Evolutionary conservation across 2,113 vertebrate genomes (phyloP), one percentile per base, ranked within the genome.

Genomic region (Pteronura brasiliensis): DNA sequence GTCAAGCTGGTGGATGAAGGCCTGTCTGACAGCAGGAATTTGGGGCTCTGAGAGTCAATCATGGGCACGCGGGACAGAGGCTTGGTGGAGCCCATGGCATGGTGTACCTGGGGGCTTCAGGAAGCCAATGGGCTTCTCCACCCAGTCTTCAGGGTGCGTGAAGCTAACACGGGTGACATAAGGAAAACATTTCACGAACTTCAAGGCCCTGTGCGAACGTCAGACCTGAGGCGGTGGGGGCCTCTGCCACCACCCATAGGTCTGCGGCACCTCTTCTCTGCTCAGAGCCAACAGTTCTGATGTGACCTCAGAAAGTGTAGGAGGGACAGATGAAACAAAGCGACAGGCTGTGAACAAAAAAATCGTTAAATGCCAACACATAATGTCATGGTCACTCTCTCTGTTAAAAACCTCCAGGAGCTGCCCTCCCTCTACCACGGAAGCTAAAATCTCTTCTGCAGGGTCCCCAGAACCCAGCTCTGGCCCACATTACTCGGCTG

Each of bases 381-480:
- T 34, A 47, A 42, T n/a, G 52, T 12, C 7, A 52, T 6, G 63
- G 9, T 71, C 34, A 7, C 13, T 61, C 36, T 25, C 65, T 42
- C 61, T n/a, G 52, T 21, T 39, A 27, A 49, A 76, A 31, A 10
- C 17, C 39, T 81, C 61, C 31, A 1, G 21, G 2, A 1, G 39
- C 8, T 14, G 23, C 25, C 49, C 39, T 1, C 2, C 34, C 49
- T 86, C 34, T 39, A 34, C 7, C 17, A 14, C 20, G 57, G 31
- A 47, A 71, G 18, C 27, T 7, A 13, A 34, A 31, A 7, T 14
- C 47, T 14, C 57, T 27, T 47, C 34, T 1, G 9, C 0, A 14
- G 29, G 8, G 6, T 2, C 27, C 8, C 12, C 2, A 1, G 39
- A 14, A 13, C 69, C 52, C 6, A 1, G 18, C 25, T 39, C 13